Base-by-base conservation (phyloP, 2,888 invertebrate species). In the Mystacides longicornis region DNA sequence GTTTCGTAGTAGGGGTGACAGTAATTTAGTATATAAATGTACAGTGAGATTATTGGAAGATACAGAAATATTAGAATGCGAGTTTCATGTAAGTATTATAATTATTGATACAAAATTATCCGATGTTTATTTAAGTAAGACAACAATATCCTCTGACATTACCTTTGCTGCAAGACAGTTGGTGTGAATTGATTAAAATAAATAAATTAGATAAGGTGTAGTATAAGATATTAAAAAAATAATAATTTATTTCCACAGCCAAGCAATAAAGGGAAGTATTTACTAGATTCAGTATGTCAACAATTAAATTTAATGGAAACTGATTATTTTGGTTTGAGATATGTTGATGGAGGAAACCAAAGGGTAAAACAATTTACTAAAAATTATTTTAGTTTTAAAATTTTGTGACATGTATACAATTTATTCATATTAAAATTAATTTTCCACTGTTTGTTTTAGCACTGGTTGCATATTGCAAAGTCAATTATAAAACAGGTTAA, bases 291-390 rank as follows among this genome's bases (percentile, higher is more conserved):
- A 78, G 87, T 93, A 62, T 95, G 93, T 73, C 87, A 89, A 68
- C 89, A 92, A 70, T 78, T 95, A 65, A 91, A 92, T 74, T 84
- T 96, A 62, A 81, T 89, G 60, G 95, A 95, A 75, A 92, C 89
- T 67, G 95, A 96, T 74, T 95, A 94, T 73, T 93, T 96, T 72
- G 95, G 95, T 11, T 80, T 95, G 62, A 84, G 94, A 61, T 95
- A 89, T 82, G 93, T 93, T 63, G 95, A 95, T 72, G 79, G 83
- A 57, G 83, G 85, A 65, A 89, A 90, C 64, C 93, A 94, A 73
- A 82, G 94, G 79, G 94, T 94, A 77, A 81, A n/a, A n/a, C n/a
- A n/a, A n/a, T n/a, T n/a, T n/a, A n/a, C n/a, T n/a, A n/a, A n/a
- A n/a, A n/a, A n/a, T 54, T 52, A 19, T 19, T 50, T 49, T 53